These are phyloP conservation scores for Drosophila trapezifrons DNA, from an alignment of 1,140 invertebrate genomes.

Conservation along the genomic window DNA sequence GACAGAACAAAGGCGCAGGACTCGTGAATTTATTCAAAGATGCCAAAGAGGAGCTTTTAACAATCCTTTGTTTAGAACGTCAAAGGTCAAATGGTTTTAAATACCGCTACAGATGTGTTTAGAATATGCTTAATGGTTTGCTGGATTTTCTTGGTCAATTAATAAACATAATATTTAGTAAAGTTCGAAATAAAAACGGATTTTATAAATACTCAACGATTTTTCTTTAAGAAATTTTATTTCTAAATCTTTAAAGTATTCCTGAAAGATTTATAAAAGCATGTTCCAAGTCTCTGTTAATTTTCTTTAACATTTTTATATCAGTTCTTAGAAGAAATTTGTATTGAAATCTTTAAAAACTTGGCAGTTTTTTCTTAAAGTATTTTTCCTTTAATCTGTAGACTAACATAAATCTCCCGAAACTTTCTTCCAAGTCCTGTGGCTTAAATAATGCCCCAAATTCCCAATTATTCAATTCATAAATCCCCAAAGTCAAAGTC, in stretches of 20 bases:
- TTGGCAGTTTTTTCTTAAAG: not conserved
- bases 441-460: constrained; percentile 8
- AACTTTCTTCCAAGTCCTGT: not conserved
- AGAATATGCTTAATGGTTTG: not conserved
- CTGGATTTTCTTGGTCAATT: not conserved
- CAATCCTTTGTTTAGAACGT: constrained; percentile 25
- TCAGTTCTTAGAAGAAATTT: not conserved
- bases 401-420: not conserved
- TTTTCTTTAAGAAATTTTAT: not conserved
- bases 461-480: constrained; percentile 8
- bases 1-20: constrained; percentile 20
- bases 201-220: too few species aligned
- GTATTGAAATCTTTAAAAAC: not conserved
- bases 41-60: not conserved
- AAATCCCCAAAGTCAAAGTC: constrained; percentile 17
- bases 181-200: too few species aligned
- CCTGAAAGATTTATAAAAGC: not conserved
- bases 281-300: not conserved
- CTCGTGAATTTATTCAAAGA: constrained; percentile 29
- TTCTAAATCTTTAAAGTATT: not conserved
- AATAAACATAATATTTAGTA: not conserved
- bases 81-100: constrained; percentile 22
- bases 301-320: not conserved
- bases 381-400: not conserved
- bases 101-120: constrained; percentile 3